A percentile compares a stretch with the other conserved stretches of the same genome.
These are phyloP conservation scores for Sebastes oblongus DNA, from an alignment of 2,797 vertebrate species.

Conservation along the genomic window DNA sequence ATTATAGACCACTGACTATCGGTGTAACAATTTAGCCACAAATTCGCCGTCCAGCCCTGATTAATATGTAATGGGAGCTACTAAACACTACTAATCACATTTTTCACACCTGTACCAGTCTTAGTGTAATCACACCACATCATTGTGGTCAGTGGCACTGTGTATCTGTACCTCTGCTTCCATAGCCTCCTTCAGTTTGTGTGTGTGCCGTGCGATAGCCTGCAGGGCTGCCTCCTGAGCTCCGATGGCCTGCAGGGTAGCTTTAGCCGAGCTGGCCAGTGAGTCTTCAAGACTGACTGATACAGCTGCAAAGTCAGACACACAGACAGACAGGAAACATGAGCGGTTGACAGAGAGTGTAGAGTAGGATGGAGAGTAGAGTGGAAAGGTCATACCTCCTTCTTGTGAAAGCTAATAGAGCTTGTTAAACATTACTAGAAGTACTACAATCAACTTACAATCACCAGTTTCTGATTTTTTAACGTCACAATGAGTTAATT, in stretches of 20 bases:
- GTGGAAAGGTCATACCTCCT: not conserved
- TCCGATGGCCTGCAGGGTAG: conserved; percentile 88
- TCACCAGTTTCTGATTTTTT: not conserved
- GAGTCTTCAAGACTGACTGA: conserved; percentile 85
- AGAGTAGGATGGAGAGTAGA: not conserved
- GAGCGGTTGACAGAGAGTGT: not conserved
- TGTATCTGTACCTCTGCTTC: conserved; percentile 86
- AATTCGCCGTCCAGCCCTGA: not conserved
- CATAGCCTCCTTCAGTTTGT: conserved; percentile 91
- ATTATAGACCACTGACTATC: no score
- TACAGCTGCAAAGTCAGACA: conserved; percentile 77
- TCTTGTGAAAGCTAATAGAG: not conserved
- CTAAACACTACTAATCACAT: not conserved
- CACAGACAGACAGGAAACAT: not conserved
- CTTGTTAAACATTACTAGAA: not conserved
- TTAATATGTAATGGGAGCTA: not conserved
- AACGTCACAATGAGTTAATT: not conserved
- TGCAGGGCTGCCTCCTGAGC: conserved; percentile 92
- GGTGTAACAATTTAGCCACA: no score
- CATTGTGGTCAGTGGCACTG: not conserved
- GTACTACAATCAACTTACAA: not conserved
- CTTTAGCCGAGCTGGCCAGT: conserved; percentile 82
- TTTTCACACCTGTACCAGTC: not conserved
- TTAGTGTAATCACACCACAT: not conserved
- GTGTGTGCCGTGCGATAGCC: conserved; percentile 86